A percentile compares a stretch with the other conserved stretches of the same genome.
These are phyloP conservation scores for Choreutis nemorana DNA, from an alignment of 2,888 invertebrate species.

Conservation along the genomic window DNA sequence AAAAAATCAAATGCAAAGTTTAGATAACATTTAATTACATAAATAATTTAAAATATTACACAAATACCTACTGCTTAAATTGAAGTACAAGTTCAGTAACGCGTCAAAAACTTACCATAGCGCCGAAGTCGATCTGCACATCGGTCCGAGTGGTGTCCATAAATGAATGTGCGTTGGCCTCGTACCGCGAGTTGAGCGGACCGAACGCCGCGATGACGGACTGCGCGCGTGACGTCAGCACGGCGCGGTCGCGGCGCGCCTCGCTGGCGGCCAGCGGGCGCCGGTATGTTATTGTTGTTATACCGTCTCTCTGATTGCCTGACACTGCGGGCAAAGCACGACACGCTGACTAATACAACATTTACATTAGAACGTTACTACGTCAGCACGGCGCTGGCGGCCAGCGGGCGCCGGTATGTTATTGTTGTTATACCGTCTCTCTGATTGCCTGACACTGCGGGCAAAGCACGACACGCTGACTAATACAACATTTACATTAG, in stretches of 20 bases:
- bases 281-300: constrained; percentile 81
- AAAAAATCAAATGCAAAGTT: too few species aligned
- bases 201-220: constrained; percentile 91
- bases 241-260: constrained; percentile 73
- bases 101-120: constrained; percentile 37
- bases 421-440: too few species aligned
- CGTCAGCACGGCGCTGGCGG: too few species aligned
- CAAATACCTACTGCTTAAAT: too few species aligned
- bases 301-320: constrained; percentile 79
- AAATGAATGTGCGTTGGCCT: constrained; percentile 84
- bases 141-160: constrained; percentile 77
- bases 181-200: constrained; percentile 77
- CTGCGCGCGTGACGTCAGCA: constrained; percentile 72
- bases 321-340: constrained; percentile 57
- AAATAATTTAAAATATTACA: too few species aligned
- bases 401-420: too few species aligned
- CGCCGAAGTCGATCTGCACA: constrained; percentile 80
- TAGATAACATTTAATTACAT: too few species aligned
- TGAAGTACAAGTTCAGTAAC: too few species aligned
- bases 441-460: too few species aligned
- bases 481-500: too few species aligned
- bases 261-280: constrained; percentile 82
- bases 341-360: not conserved
- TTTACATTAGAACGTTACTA: too few species aligned
- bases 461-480: too few species aligned